These are phyloP conservation scores for Mus pahari DNA, from an alignment of 2,113 vertebrate species.

Conservation along the genomic window DNA sequence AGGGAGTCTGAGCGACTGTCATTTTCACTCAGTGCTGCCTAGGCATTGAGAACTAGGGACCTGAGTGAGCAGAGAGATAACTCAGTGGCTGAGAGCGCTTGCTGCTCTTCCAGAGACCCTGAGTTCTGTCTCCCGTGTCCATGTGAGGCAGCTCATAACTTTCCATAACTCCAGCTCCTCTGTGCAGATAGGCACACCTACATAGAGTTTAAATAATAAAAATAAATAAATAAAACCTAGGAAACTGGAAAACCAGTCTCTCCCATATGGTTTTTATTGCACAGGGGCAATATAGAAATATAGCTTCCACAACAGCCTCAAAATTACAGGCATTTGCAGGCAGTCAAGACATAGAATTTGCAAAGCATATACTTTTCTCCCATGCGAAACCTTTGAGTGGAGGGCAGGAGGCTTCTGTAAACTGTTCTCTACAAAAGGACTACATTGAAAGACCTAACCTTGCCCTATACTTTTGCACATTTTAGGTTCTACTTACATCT, in stretches of 20 bases:
- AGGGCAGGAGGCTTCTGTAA: slow-evolving; percentile 21
- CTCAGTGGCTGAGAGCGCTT: neutral
- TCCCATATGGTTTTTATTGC: slow-evolving; percentile 66
- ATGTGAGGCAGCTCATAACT: neutral
- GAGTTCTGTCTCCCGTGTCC: neutral
- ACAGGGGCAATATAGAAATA: slow-evolving; percentile 60
- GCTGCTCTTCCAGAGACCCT: neutral
- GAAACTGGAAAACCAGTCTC: slow-evolving; percentile 25
- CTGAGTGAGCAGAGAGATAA: neutral
- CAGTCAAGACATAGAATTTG: slow-evolving; percentile 58
- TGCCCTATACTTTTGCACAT: slow-evolving; percentile 47
- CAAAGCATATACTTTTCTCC: slow-evolving; percentile 72
- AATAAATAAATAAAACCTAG: neutral
- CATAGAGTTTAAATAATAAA: neutral
- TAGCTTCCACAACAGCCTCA: slow-evolving; percentile 54
- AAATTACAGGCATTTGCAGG: slow-evolving; percentile 74
- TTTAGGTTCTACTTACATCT: slow-evolving; percentile 56
- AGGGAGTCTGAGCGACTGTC: neutral
- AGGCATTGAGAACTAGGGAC: neutral
- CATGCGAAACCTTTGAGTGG: slow-evolving; percentile 40
- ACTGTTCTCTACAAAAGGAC: slow-evolving; percentile 52
- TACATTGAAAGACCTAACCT: slow-evolving; percentile 17
- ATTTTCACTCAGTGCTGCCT: neutral
- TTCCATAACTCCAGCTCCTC: neutral
- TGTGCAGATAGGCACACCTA: neutral